A percentile compares a stretch with the other conserved stretches of the same genome.
Evolutionary conservation across 2,888 invertebrate species (phyloP).

Genomic region (Phorcus lineatus): DNA sequence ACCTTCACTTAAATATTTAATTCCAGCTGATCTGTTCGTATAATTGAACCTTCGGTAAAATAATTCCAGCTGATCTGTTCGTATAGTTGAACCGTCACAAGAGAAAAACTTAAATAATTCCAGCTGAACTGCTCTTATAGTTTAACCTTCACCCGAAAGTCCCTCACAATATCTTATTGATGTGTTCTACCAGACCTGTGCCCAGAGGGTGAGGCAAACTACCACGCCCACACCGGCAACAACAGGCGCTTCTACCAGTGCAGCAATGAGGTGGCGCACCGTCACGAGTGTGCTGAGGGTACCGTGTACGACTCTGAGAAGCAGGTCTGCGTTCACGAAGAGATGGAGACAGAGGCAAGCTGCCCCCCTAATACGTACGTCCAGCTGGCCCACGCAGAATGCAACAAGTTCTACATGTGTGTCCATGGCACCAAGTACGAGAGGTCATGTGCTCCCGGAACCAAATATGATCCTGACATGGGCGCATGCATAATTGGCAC

Average conservation of each 20-base stretch:
- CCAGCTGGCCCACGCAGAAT: slow-evolving; percentile 23
- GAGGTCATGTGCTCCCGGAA: slow-evolving; percentile 28
- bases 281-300: slow-evolving; percentile 24
- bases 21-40: no score
- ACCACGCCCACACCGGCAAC: slow-evolving; percentile 25
- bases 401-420: slow-evolving; percentile 35
- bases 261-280: slow-evolving; percentile 33
- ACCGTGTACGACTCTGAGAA: slow-evolving; percentile 30
- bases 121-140: no score
- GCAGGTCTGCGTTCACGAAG: slow-evolving; percentile 15
- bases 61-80: no score
- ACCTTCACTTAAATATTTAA: no score
- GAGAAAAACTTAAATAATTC: no score
- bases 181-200: slow-evolving; percentile 22
- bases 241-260: slow-evolving; percentile 35
- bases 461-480: not conserved
- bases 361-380: slow-evolving; percentile 2
- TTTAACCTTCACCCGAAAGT: no score
- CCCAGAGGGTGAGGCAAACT: slow-evolving; percentile 18
- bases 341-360: not conserved
- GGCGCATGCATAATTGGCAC: not conserved
- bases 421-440: slow-evolving; percentile 18
- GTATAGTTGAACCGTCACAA: no score
- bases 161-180: not conserved
- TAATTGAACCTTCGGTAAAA: no score